Conservation (phyloP, 1,140 invertebrate species). For the Drosophila tsacasi region DNA sequence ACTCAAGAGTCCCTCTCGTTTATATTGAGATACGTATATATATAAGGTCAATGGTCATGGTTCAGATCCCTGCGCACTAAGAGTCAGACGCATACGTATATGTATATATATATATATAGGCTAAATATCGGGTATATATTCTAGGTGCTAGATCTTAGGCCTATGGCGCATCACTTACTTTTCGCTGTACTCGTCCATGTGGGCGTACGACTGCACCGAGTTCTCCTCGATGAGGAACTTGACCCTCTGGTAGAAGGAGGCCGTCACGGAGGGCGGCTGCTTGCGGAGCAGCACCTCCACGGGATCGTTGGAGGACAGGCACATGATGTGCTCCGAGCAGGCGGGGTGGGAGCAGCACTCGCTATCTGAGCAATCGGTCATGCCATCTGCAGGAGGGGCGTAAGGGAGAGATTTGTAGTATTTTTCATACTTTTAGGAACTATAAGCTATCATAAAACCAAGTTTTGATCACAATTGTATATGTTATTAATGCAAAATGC, state of each 20-base stretch:
- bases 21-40: constrained; percentile 7
- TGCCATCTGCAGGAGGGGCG: constrained; percentile 91
- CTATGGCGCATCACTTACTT: constrained; percentile 90
- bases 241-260: constrained; percentile 98
- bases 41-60: constrained; percentile 10
- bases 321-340: constrained; percentile 96
- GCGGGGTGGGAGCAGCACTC: constrained; percentile 95
- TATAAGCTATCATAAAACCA: background rate
- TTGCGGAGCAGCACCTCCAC: constrained; percentile 97
- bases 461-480: background rate
- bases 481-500: background rate
- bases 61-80: constrained; percentile 45
- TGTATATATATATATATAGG: constrained; percentile 45
- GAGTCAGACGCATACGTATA: constrained; percentile 46
- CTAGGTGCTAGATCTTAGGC: constrained; percentile 23
- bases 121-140: constrained; percentile 28
- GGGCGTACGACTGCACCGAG: constrained; percentile 98
- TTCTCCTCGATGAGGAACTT: constrained; percentile 99
- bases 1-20: constrained; percentile 36
- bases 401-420: too few species aligned
- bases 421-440: background rate
- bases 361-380: constrained; percentile 98
- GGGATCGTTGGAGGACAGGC: constrained; percentile 96
- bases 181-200: constrained; percentile 98
- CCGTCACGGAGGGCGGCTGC: constrained; percentile 97